Evolutionary conservation across 2,797 vertebrate species (phyloP).

Genomic region (Odontamblyopus lacepedii): DNA sequence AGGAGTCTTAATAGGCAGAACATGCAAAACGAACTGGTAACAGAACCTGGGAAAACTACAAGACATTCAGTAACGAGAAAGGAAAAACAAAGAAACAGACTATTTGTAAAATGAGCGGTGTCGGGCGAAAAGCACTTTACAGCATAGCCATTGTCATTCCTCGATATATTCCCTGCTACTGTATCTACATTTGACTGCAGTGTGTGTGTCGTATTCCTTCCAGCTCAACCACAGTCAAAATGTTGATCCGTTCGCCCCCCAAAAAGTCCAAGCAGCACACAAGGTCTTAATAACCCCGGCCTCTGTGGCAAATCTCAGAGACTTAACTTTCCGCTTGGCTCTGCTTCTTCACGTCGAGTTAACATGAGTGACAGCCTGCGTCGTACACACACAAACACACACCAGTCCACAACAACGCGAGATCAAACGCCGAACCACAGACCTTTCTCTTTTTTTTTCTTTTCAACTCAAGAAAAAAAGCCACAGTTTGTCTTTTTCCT

Average conservation of each 20-base stretch:
- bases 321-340: conserved; percentile 65
- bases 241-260: neutral
- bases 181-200: neutral
- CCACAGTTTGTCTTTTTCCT: conserved; percentile 12
- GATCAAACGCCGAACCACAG: conserved; percentile 45
- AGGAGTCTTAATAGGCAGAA: too few relatives aligned
- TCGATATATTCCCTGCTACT: neutral
- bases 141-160: neutral
- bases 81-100: neutral
- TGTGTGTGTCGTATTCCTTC: neutral
- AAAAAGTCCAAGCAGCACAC: conserved; percentile 26
- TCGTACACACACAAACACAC: conserved; percentile 30
- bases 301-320: conserved; percentile 62
- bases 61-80: too few relatives aligned
- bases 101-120: neutral
- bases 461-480: neutral
- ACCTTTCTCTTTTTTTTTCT: conserved; percentile 6
- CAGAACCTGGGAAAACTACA: too few relatives aligned
- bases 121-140: neutral
- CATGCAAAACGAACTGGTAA: too few relatives aligned
- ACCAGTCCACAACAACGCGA: conserved; percentile 33
- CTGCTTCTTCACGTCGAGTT: conserved; percentile 67
- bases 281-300: conserved; percentile 72
- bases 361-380: conserved; percentile 68
- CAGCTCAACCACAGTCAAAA: conserved; percentile 10